Conservation (phyloP, 2,797 vertebrate genomes). For the Phoeniculus purpureus region DNA sequence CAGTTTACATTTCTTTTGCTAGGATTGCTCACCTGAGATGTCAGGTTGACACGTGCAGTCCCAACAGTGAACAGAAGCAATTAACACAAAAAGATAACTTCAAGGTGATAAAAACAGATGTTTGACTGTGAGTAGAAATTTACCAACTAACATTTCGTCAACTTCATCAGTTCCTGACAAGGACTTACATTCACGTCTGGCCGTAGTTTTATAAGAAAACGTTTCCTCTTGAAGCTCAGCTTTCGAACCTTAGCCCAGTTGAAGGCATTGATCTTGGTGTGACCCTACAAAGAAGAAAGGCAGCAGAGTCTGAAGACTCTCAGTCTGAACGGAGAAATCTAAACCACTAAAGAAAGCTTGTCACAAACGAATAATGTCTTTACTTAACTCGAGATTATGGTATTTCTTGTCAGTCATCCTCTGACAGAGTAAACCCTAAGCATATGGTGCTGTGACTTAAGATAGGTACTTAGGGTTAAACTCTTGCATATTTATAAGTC, state of each 20-base stretch:
- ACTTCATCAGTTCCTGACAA: neutral
- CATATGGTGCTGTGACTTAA: neutral
- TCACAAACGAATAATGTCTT: neutral
- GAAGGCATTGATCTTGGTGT: conserved; percentile 96
- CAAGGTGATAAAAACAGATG: neutral
- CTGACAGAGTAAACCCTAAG: neutral
- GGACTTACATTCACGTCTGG: conserved; percentile 92
- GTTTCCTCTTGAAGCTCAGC: conserved; percentile 98
- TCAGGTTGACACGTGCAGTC: neutral
- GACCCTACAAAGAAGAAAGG: conserved; percentile 80
- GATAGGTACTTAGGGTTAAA: neutral
- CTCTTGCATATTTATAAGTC: neutral
- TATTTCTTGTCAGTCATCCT: neutral
- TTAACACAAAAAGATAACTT: neutral
- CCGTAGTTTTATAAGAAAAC: conserved; percentile 95
- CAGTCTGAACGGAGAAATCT: neutral
- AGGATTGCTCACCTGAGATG: neutral
- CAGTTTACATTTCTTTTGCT: neutral
- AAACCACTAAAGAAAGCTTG: neutral
- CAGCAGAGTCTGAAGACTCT: conserved; percentile 1
- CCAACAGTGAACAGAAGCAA: neutral
- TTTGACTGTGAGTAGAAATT: neutral
- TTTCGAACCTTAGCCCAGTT: conserved; percentile 99
- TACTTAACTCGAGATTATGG: neutral
- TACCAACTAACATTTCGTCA: neutral